Base-by-base conservation (phyloP, 2,888 invertebrate species). In the Nomada ferruginata region DNA sequence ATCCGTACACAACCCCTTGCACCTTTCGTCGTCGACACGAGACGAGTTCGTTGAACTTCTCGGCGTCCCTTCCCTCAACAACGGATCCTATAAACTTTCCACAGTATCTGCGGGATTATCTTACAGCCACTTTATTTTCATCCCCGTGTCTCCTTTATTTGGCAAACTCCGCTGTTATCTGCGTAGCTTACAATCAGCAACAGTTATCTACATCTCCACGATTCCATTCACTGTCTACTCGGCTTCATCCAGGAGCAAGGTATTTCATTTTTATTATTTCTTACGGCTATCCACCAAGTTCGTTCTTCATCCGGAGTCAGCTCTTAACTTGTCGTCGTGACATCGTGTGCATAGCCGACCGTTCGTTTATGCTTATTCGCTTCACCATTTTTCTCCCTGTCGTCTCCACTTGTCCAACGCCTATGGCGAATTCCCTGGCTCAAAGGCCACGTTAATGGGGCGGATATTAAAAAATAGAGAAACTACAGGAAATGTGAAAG, bases 391-490 rank as follows among this genome's bases (percentile, higher is more conserved):
- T 50, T 61, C 64, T 70, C 52, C 57, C 68, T 53, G 29, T 53
- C 68, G 44, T 73, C 55, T 50, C 47, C 70, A 66, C 73, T 75
- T 23, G 44, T 15, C 55, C 52, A 2, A 2, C 18, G 47, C 20
- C 13, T 15, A 2, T 52, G 72, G 53, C 50, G 20, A 26, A 44
- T 66, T 53, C 63, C 10, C 10, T 60, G 44, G 47, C 57, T 83
- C 76, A 87, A 83, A 85, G 74, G 66, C 53, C 66, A 55, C 61
- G 26, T 26, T 57, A 78, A 73, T 71, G 63, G 73, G 36, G 23
- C 86, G 87, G 86, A 89, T 89, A 90, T 89, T 91, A 87, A 84
- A 88, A 88, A 87, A 87, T 85, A 82, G 88, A 88, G 84, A 79
- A 79, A 83, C 81, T 75, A 65, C n/a, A 26, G 82, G 79, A 76